A percentile compares a stretch with the other conserved stretches of the same genome.
phyloP scores from a whole-genome alignment of 2,113 vertebrate genomes.

The Collichthys lucidus region DNA sequence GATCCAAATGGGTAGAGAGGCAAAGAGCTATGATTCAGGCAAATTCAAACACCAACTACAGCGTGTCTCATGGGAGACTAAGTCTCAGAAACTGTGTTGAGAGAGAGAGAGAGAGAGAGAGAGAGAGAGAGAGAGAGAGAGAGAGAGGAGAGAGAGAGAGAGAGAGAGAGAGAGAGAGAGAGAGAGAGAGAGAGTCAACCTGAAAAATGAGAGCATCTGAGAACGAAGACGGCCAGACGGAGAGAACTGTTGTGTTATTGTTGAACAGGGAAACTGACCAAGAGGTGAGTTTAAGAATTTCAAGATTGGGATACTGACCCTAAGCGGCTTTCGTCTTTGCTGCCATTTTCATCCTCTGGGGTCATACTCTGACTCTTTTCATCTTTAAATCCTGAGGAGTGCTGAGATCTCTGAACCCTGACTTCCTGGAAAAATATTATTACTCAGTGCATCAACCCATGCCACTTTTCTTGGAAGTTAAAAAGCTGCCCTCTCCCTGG shows the following conservation, averaged over 20 bases:
- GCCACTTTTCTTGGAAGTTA: constrained; percentile 14
- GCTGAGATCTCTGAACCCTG: constrained; percentile 20
- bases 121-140: not conserved
- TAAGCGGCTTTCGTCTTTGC: constrained; percentile 22
- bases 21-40: constrained; percentile 32
- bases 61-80: constrained; percentile 9
- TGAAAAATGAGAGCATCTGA: constrained; percentile 14
- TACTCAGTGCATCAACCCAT: constrained; percentile 21
- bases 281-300: constrained; percentile 24
- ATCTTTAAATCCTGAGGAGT: constrained; percentile 35
- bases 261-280: constrained; percentile 19
- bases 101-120: constrained; percentile 4
- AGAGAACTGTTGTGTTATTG: constrained; percentile 13
- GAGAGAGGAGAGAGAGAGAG: not conserved
- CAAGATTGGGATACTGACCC: constrained; percentile 29
- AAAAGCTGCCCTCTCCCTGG: constrained; percentile 6
- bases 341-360: not conserved
- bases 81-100: constrained; percentile 24
- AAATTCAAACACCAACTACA: constrained; percentile 21
- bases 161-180: constrained; percentile 13
- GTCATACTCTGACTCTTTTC: constrained; percentile 20
- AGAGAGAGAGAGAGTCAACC: not conserved
- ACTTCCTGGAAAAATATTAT: constrained; percentile 36
- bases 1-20: constrained; percentile 14
- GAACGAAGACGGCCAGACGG: constrained; percentile 13